Evolutionary conservation across 2,888 invertebrate genomes (phyloP).

Genomic region (Lysandra coridon): DNA sequence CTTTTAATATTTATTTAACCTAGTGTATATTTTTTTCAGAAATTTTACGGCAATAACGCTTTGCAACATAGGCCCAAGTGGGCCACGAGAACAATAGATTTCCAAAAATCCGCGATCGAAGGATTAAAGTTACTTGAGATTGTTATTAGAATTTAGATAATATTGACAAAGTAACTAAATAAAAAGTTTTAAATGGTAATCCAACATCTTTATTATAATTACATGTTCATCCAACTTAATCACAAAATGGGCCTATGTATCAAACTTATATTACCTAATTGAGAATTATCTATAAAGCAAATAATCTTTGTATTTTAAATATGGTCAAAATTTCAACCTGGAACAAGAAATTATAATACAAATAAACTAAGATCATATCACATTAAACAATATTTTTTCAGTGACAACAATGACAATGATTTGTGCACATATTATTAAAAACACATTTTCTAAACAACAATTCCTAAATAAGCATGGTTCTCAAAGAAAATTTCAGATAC

Average conservation of each 20-base stretch:
- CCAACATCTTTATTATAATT: constrained; percentile 68
- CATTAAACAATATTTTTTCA: constrained; percentile 24
- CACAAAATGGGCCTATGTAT: constrained; percentile 55
- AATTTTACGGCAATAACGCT: too few relatives aligned
- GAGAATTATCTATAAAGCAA: constrained; percentile 48
- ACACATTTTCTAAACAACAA: constrained; percentile 22
- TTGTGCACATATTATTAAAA: constrained; percentile 28
- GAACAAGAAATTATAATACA: constrained; percentile 31
- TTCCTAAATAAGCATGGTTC: neutral
- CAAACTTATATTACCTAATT: constrained; percentile 50
- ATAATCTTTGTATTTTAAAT: constrained; percentile 30
- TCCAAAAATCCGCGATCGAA: too few relatives aligned
- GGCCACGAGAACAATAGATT: too few relatives aligned
- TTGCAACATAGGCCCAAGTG: too few relatives aligned
- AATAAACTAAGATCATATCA: constrained; percentile 32
- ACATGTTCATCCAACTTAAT: constrained; percentile 62
- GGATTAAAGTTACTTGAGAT: too few relatives aligned
- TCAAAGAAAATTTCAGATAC: neutral
- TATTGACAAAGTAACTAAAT: constrained; percentile 8
- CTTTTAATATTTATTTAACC: too few relatives aligned
- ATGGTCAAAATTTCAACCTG: constrained; percentile 31
- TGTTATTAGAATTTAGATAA: neutral
- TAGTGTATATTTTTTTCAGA: too few relatives aligned
- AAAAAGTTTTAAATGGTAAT: constrained; percentile 46
- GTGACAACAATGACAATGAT: constrained; percentile 30